Conservation (phyloP, 1,140 invertebrate species). For the Drosophila arizonae region DNA sequence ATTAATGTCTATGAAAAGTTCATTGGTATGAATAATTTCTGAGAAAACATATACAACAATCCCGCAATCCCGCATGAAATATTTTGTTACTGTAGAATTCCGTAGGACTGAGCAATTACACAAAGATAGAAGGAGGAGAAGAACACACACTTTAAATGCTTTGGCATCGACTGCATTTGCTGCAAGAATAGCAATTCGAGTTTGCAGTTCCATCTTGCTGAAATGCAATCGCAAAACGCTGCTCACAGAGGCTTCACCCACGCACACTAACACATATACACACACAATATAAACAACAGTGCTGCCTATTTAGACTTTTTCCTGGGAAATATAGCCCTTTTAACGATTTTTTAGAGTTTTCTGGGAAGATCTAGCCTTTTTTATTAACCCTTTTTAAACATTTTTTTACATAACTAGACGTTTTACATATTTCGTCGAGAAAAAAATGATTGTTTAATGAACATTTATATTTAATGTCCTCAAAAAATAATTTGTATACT, state of each 20-base stretch:
- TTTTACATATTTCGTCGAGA: too few relatives aligned
- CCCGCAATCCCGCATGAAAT: constrained; percentile 18
- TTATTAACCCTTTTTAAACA: too few relatives aligned
- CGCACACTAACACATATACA: constrained; percentile 4
- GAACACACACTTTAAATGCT: constrained; percentile 26
- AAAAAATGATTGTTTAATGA: too few relatives aligned
- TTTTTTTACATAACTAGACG: too few relatives aligned
- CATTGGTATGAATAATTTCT: constrained; percentile 1
- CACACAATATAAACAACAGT: background rate
- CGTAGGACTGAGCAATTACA: constrained; percentile 57
- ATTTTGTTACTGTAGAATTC: constrained; percentile 40
- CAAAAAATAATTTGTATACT: too few relatives aligned
- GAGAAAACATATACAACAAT: background rate
- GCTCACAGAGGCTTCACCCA: constrained; percentile 54
- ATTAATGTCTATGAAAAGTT: background rate
- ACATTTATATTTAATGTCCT: too few relatives aligned
- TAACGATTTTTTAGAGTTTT: too few relatives aligned
- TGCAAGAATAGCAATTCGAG: constrained; percentile 60
- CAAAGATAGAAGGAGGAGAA: background rate
- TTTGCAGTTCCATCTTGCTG: constrained; percentile 61
- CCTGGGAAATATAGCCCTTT: too few relatives aligned
- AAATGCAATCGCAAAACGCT: constrained; percentile 64
- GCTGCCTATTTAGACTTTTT: too few relatives aligned
- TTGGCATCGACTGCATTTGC: constrained; percentile 39
- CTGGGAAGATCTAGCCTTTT: too few relatives aligned